Base-by-base conservation (phyloP, 2,888 invertebrate species). In the Agrochola lychnidis region DNA sequence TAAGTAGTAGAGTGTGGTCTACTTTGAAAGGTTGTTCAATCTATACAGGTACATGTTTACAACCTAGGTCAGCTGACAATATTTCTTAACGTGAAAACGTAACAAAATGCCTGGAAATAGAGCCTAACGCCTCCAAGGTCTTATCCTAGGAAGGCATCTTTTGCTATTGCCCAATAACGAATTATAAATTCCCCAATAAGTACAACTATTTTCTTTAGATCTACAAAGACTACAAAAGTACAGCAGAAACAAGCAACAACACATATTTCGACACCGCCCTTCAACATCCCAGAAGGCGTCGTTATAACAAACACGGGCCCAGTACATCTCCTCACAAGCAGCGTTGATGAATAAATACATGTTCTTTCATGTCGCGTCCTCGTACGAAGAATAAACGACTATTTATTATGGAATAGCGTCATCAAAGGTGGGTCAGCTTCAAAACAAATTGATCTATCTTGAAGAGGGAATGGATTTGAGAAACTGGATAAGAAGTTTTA, bases 341-440 rank as follows among this genome's bases (percentile, higher is more conserved):
- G n/a, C 25, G 53, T 62, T 85, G 81, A 87, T 87, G 83, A 87
- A 87, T 85, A 83, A 81, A 88, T 82, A 87, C 81, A 80, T 82
- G 70, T 56, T 75, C 78, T 83, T 88, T 87, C 84, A 84, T 80
- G 79, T 84, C 57, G 61, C 76, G 79, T 79, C 82, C 78, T 69
- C 73, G 70, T 75, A 84, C 77, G 75, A 83, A 89, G 82, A 79
- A 88, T 88, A 80, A 85, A 81, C 80, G 76, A 69, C 59, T 88
- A 86, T 89, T 89, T 89, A 88, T 89, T 85, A 88, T 89, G 81
- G 84, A 81, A 85, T 61, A 78, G 72, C 85, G 78, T 81, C 89
- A 88, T 89, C 90, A 89, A 89, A 89, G 89, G 83, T 87, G 78
- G 86, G 85, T 77, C 81, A 83, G 82, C 82, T 80, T 82, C 85